Evolutionary conservation across 2,888 invertebrate species (phyloP), one percentile per base, ranked within the genome.

Genomic region (Apotomis capreana): DNA sequence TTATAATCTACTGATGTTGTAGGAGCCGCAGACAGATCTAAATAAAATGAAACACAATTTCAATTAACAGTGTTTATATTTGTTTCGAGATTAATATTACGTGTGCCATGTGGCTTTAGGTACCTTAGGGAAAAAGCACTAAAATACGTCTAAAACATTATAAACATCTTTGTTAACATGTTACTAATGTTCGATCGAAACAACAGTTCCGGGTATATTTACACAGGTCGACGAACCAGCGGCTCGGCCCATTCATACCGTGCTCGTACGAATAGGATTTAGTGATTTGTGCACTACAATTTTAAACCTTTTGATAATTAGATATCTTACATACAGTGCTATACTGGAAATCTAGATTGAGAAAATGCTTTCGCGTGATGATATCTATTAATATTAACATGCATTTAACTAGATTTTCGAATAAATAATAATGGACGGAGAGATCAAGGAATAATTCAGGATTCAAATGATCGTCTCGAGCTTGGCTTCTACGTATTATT

Each of bases 21-120:
- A 57, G 58, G 62, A 15, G 51, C 37, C 54, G 3, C 59, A 44
- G 40, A 13, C 59, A 44, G 40, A 13, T 15, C 51, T 57, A 62
- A 57, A 69, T 61, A 9, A 84, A 86, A 83, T 79, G 80, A 89
- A 88, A 86, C 80, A 79, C 80, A 78, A 76, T 75, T 79, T 88
- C 87, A 87, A 88, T 90, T 92, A 93, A 92, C 92, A 93, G 91
- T 91, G 92, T 92, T 92, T 92, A 92, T 92, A 92, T 91, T 92
- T 88, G 90, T 89, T 90, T 89, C 86, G 89, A 90, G 90, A 89
- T 90, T 92, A 91, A 91, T 90, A 89, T 90, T 89, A 91, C 83
- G 87, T 88, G 90, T 85, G 90, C 92, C 90, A 74, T 86, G 84
- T 84, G 90, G 91, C 92, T 85, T 87, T 85, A 87, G 87, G 89